These are phyloP conservation scores for Oreochromis mossambicus DNA, from an alignment of 2,797 vertebrate genomes.

Conservation along the genomic window DNA sequence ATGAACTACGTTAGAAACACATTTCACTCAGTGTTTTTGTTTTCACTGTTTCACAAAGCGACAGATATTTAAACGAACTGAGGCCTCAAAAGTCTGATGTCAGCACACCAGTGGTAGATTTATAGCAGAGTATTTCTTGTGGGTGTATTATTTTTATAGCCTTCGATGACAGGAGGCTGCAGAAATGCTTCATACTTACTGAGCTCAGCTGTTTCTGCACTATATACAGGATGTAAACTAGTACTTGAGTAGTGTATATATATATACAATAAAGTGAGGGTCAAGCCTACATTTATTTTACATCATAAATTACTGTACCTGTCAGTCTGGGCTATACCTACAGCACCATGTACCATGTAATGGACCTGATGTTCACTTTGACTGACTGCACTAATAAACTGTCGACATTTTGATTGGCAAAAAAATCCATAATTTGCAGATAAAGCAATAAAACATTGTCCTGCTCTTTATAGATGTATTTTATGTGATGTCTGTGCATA, in stretches of 20 bases:
- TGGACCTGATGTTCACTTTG: background rate
- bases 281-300: too few relatives aligned
- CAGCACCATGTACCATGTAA: background rate
- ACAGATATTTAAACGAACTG: background rate
- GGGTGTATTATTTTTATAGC: background rate
- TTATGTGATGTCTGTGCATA: accelerated
- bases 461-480: background rate
- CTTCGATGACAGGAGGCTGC: background rate
- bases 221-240: background rate
- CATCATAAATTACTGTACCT: too few relatives aligned
- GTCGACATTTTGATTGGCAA: background rate
- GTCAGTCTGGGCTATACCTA: too few relatives aligned
- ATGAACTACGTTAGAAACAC: background rate
- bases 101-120: accelerated
- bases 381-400: background rate
- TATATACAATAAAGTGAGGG: too few relatives aligned
- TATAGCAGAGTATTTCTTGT: background rate
- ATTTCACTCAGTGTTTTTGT: background rate
- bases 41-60: background rate
- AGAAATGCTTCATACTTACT: background rate
- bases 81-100: background rate
- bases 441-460: accelerated
- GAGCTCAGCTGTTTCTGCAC: slow-evolving; percentile 38
- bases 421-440: background rate
- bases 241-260: background rate